These are phyloP conservation scores for Ylistrum balloti DNA, from an alignment of 1,140 invertebrate species.

Conservation along the genomic window DNA sequence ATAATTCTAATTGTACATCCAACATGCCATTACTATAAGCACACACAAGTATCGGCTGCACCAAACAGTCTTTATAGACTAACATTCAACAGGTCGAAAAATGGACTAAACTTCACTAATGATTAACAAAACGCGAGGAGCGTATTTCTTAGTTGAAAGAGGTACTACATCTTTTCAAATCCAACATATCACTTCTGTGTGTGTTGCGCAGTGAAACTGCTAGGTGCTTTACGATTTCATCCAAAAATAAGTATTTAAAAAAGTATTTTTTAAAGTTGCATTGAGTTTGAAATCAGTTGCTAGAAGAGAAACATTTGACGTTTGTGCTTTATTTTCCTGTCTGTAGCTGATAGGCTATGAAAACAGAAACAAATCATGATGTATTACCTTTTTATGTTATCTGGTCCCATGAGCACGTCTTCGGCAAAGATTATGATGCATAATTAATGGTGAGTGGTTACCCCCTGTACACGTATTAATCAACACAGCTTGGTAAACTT, in stretches of 20 bases:
- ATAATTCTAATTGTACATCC: not conserved
- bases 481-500: not conserved
- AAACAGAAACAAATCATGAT: too few species aligned
- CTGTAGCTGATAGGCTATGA: too few species aligned
- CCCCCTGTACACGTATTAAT: not conserved
- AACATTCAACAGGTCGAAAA: not conserved
- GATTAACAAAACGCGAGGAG: not conserved
- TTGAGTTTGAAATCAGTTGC: too few species aligned
- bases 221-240: too few species aligned
- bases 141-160: not conserved
- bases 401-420: constrained; percentile 42
- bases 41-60: not conserved
- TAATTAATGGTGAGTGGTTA: not conserved
- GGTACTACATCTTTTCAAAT: too few species aligned
- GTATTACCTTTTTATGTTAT: not conserved
- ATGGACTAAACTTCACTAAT: not conserved
- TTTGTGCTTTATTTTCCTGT: too few species aligned
- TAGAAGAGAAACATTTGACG: too few species aligned
- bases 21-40: not conserved
- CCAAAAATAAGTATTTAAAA: too few species aligned
- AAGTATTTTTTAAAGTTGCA: too few species aligned
- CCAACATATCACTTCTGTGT: too few species aligned
- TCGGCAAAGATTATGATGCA: not conserved
- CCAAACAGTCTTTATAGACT: not conserved
- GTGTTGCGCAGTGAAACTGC: too few species aligned